phyloP scores from a whole-genome alignment of 1,140 invertebrate species.

The Euschistus heros region DNA sequence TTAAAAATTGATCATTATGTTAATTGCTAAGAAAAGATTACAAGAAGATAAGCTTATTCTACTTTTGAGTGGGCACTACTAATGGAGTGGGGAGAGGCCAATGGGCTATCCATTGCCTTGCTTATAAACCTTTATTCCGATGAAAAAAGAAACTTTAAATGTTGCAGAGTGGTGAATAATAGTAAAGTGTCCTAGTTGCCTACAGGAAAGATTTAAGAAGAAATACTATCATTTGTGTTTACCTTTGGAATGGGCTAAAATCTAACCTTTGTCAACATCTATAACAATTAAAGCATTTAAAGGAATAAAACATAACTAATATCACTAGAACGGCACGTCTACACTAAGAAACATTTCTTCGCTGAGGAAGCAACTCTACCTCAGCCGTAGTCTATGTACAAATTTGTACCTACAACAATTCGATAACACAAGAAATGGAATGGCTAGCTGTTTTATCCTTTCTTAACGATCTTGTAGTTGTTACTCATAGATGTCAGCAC shows the following conservation, averaged over 20 bases:
- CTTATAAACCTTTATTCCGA: background rate
- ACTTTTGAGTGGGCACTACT: conserved; percentile 21
- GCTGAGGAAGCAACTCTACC: conserved; percentile 2
- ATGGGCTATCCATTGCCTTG: conserved; percentile 1
- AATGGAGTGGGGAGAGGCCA: conserved; percentile 23
- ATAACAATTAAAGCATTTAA: conserved; percentile 7
- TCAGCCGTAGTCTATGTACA: conserved; percentile 10
- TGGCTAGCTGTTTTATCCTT: conserved; percentile 16
- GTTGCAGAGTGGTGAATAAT: background rate
- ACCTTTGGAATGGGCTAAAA: conserved; percentile 19
- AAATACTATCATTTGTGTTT: conserved; percentile 18
- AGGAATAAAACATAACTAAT: conserved; percentile 10
- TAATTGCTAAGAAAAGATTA: conserved; percentile 1
- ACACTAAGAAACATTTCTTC: conserved; percentile 11
- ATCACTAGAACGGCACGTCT: conserved; percentile 9
- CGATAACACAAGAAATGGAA: conserved; percentile 19
- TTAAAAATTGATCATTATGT: no score
- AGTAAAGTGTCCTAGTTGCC: background rate
- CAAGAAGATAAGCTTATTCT: conserved; percentile 13
- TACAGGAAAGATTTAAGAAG: conserved; percentile 8
- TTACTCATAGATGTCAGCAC: conserved; percentile 15
- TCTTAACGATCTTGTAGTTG: conserved; percentile 9
- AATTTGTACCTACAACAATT: conserved; percentile 17
- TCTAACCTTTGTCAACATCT: conserved; percentile 22
- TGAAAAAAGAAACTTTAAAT: background rate